Conservation (phyloP, 2,888 invertebrate species). For the Alsophila aescularia region DNA sequence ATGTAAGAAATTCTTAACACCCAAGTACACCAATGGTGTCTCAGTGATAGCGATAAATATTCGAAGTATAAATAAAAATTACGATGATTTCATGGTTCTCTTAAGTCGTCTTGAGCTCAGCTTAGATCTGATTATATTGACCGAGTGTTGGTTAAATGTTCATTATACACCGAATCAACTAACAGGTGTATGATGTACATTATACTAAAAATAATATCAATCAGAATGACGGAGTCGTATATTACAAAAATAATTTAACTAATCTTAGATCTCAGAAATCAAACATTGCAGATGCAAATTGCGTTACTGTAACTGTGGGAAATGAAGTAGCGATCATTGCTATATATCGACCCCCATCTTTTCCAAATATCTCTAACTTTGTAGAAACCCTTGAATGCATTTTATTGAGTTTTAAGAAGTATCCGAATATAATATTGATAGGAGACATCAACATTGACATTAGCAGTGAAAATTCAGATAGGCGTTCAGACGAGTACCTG, state of each 20-base stretch:
- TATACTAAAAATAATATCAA: background rate
- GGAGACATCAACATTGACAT: background rate
- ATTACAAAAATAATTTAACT: too few relatives aligned
- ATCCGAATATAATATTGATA: background rate
- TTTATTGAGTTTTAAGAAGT: background rate
- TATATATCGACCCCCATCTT: constrained; percentile 1
- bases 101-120: background rate
- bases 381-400: background rate
- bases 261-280: background rate
- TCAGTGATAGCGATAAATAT: background rate
- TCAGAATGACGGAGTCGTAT: constrained; percentile 3
- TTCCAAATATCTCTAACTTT: background rate
- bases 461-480: background rate
- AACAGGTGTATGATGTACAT: background rate
- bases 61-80: background rate
- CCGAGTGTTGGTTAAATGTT: constrained; percentile 2
- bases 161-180: too few relatives aligned
- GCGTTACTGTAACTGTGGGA: background rate
- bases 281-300: background rate
- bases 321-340: background rate
- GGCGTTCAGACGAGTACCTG: background rate
- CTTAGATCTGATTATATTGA: background rate
- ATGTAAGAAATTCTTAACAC: background rate
- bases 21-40: background rate
- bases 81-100: background rate